Conservation (phyloP, 2,113 vertebrate species). For the Melanerpes formicivorus region DNA sequence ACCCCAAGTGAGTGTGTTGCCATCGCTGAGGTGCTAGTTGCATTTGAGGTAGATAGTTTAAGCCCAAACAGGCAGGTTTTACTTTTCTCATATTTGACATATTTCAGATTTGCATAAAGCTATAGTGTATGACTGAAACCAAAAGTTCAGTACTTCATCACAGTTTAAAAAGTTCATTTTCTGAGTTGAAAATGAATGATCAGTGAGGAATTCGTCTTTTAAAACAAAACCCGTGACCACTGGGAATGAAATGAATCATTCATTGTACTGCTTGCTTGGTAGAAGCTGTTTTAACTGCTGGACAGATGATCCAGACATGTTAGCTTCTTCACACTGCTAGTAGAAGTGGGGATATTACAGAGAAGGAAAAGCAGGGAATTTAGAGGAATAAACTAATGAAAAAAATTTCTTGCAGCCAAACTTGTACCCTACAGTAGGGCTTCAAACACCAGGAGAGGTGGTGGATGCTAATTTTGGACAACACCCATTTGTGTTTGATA, state of each 20-base stretch:
- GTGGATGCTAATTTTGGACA: slow-evolving; percentile 98
- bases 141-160: background rate
- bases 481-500: slow-evolving; percentile 97
- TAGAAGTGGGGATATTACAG: background rate
- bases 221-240: background rate
- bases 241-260: background rate
- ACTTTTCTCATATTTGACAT: background rate
- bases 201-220: background rate
- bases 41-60: background rate
- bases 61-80: background rate
- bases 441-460: slow-evolving; percentile 97
- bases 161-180: background rate
- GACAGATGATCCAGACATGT: background rate
- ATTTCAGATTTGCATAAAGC: background rate
- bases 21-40: background rate
- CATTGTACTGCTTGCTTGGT: background rate
- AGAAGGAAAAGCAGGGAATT: background rate
- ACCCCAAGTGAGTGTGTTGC: background rate
- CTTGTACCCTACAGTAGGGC: slow-evolving; percentile 97
- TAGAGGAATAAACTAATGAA: slow-evolving; percentile 30
- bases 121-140: background rate
- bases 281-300: background rate
- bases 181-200: background rate
- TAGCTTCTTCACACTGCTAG: background rate
- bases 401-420: slow-evolving; percentile 87